Base-by-base conservation (phyloP, 2,888 invertebrate species). In the Troides oblongomaculatus region DNA sequence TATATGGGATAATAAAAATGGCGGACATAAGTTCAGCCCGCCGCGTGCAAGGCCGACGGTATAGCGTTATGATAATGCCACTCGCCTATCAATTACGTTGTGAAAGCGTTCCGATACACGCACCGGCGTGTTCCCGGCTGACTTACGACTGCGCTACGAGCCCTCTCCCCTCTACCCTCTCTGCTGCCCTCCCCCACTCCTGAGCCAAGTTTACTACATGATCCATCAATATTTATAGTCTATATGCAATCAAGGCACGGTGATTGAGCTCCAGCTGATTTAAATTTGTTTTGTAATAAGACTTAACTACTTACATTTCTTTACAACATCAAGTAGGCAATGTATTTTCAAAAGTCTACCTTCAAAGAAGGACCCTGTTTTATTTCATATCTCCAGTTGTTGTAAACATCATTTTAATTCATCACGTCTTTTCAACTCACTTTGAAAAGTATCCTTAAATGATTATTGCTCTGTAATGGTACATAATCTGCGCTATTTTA, bases 1-100 rank as follows among this genome's bases (percentile, higher is more conserved):
- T 78, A 77, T 77, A 75, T 74, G 67, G 72, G 69, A 76, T 78
- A 78, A 80, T 84, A 81, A 78, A 80, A 76, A 78, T 79, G 76
- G 75, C 76, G 78, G 74, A 74, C 66, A 71, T 64, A 64, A 70
- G 63, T 61, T 60, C 70, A 53, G 17, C 66, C 56, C 50, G 66
- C 62, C 62, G 70, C 30, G 60, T 64, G 46, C 66, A 53, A 63
- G 63, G 60, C 66, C 53, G 53, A 59, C 57, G 64, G 70, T 67
- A 64, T 61, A 21, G 53, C 62, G 58, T 70, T 70, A 70, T 67
- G 70, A 56, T 70, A 70, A 70, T 70, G 63, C 66, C 66, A 25
- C 50, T 61, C 57, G 64, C 64, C 70, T 64, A 68, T 71, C 67
- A 71, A 68, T 67, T 67, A 64, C 57, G 66, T 61, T 57, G 62